Evolutionary conservation across 2,113 vertebrate genomes (phyloP), one percentile per base, ranked within the genome.

Genomic region (Psittacus erithacus): DNA sequence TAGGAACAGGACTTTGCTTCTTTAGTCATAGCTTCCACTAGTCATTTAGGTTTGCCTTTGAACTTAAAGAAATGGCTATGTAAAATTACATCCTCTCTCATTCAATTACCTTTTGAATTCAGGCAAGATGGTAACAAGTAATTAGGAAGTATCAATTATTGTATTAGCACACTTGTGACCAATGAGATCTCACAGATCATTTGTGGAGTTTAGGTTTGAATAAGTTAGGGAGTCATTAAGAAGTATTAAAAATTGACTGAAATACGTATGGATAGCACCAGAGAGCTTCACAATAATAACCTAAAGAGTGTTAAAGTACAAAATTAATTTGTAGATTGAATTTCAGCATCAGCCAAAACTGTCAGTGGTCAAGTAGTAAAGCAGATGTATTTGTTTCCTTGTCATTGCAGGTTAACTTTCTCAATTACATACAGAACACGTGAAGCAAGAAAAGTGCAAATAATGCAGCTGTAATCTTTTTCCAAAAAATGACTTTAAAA

Each of bases 291-390:
- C n/a, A 88, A 74, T 62, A 90, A 71, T 25, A 89, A 76, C 38
- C 11, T 60, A 18, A 71, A 59, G 79, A 74, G 22, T 80, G 41
- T 35, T 77, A 78, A 90, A 94, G 60, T 83, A 41, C 60, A 86
- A 80, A 93, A 86, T 71, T 92, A 93, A 86, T 90, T 86, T 93
- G 29, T n/a, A 60, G 85, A 74, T 65, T 81, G 55, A 81, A 81
- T 97, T 77, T 95, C 92, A 90, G 19, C 64, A 63, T 59, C n/a
- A 75, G 31, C 16, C 50, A 81, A 68, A 81, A 50, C 60, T 83
- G 80, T 50, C 75, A 75, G 5, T 83, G 55, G 62, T 93, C 68
- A 93, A 93, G 79, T 63, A 46, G 46, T 44, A 80, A 77, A 83
- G 60, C 16, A 86, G 52, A 74, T 50, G 31, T 63, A 68, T 90